A percentile compares a stretch with the other conserved stretches of the same genome.
phyloP scores from a whole-genome alignment of 2,113 vertebrate species.

The Eonycteris spelaea region DNA sequence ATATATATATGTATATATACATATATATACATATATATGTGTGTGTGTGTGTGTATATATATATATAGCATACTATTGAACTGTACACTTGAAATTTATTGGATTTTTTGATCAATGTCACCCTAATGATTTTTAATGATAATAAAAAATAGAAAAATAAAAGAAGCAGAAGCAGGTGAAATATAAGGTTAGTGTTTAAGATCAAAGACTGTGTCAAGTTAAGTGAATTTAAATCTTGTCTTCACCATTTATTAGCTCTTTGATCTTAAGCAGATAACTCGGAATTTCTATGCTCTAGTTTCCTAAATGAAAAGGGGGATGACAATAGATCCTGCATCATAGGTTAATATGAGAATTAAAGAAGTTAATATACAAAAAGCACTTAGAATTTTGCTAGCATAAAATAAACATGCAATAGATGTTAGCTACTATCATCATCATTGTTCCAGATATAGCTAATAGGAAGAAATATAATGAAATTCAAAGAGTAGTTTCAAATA shows the following conservation, averaged over 20 bases:
- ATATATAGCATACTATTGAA: not conserved
- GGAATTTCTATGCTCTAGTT: not conserved
- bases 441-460: not conserved
- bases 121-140: too few species aligned
- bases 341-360: not conserved
- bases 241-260: slow-evolving; percentile 27
- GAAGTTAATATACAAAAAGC: not conserved
- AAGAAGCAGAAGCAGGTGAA: slow-evolving; percentile 29
- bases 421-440: not conserved
- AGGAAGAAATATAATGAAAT: not conserved
- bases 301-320: not conserved
- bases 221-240: not conserved
- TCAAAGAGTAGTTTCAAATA: not conserved
- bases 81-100: not conserved
- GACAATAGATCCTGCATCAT: not conserved
- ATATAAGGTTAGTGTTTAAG: slow-evolving; percentile 3
- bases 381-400: not conserved
- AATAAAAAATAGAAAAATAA: too few species aligned
- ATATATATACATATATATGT: too few species aligned
- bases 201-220: slow-evolving; percentile 16
- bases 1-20: too few species aligned
- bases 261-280: not conserved
- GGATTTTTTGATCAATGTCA: too few species aligned
- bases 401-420: not conserved
- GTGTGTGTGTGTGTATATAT: too few species aligned